Percentiles rank a stretch among this genome's conserved stretches.
These are phyloP conservation scores for Hyla sarda DNA, from an alignment of 2,113 vertebrate genomes.

Conservation along the genomic window DNA sequence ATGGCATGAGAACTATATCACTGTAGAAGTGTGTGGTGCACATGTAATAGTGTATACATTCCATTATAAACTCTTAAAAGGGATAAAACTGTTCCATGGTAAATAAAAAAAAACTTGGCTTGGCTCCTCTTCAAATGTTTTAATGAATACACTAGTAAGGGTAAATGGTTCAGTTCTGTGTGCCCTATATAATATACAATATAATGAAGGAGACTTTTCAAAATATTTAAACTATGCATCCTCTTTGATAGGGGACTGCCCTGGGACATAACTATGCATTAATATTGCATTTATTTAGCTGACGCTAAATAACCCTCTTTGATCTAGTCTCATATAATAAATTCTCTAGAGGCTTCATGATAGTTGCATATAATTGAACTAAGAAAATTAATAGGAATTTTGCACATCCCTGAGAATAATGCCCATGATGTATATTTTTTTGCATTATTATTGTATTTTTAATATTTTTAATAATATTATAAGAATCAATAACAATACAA, in stretches of 20 bases:
- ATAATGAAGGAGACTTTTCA: constrained; percentile 35
- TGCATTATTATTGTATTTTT: constrained; percentile 6
- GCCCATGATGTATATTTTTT: background rate
- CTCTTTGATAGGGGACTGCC: constrained; percentile 54
- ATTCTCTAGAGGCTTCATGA: constrained; percentile 44
- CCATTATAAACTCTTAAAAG: background rate
- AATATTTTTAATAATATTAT: background rate
- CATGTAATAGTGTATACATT: constrained; percentile 19
- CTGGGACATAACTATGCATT: constrained; percentile 49
- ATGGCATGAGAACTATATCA: background rate
- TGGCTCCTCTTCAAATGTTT: background rate
- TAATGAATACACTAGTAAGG: constrained; percentile 28
- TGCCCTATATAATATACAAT: constrained; percentile 52
- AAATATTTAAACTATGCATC: constrained; percentile 52
- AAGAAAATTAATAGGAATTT: constrained; percentile 34
- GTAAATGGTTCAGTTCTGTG: constrained; percentile 41
- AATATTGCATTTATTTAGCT: constrained; percentile 54
- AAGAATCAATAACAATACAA: background rate
- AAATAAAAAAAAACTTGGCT: constrained; percentile 21
- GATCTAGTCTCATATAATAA: constrained; percentile 47
- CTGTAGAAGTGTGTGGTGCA: background rate
- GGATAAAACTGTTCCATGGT: background rate
- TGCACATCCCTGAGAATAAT: constrained; percentile 15
- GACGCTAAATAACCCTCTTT: constrained; percentile 32
- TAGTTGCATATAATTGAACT: constrained; percentile 31